A percentile compares a stretch with the other conserved stretches of the same genome.
Conservation (phyloP, 2,113 vertebrate species). For the Thamnophis sirtalis region DNA sequence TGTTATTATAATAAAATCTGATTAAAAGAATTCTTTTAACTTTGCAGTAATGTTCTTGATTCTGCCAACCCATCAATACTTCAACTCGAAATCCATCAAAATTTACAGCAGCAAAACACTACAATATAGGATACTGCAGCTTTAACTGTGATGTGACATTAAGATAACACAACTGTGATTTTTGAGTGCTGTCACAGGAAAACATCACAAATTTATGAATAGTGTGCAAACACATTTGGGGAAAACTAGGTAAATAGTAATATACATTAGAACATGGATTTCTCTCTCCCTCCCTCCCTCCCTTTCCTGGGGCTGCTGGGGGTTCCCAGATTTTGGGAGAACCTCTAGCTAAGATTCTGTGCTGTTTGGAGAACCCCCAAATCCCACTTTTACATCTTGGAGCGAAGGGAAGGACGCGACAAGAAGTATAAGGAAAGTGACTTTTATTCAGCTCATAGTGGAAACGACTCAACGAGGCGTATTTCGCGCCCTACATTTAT, state of each 20-base stretch:
- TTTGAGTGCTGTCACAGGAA: not conserved
- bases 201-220: not conserved
- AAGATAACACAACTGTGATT: not conserved
- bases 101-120: not conserved
- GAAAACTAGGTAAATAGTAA: not conserved
- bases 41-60: not conserved
- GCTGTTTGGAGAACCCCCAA: no score
- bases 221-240: not conserved
- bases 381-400: no score
- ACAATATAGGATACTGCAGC: not conserved
- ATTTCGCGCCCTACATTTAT: no score
- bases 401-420: no score
- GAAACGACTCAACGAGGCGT: no score
- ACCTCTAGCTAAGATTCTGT: no score
- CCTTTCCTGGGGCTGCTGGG: no score
- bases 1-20: not conserved
- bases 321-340: no score
- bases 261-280: not conserved
- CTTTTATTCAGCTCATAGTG: no score
- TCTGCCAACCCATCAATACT: not conserved
- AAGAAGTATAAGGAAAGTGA: no score
- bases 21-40: not conserved
- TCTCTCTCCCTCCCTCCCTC: not conserved
- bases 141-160: not conserved
- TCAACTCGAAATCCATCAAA: not conserved